Percentiles rank a stretch among this genome's conserved stretches.
Conservation (phyloP, 2,888 invertebrate genomes). For the Chironomus riparius region DNA sequence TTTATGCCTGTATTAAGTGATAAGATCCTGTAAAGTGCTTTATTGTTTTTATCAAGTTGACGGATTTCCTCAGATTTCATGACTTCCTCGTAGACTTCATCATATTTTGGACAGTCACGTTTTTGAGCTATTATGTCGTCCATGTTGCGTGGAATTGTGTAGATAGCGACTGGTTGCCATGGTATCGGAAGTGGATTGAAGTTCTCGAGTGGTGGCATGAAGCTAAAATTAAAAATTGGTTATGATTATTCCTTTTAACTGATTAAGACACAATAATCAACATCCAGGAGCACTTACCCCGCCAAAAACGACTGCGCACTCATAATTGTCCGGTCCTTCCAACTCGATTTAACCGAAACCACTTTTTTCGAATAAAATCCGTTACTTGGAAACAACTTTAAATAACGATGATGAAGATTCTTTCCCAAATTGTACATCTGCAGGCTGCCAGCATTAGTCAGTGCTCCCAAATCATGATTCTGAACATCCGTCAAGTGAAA, state of each 20-base stretch:
- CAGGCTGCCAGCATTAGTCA: slow-evolving; percentile 73
- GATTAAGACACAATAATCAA: too few species aligned
- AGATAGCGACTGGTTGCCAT: slow-evolving; percentile 87
- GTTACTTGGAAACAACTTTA: slow-evolving; percentile 52
- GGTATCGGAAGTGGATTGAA: slow-evolving; percentile 41
- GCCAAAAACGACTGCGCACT: slow-evolving; percentile 74
- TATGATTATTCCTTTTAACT: too few species aligned
- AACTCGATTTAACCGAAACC: slow-evolving; percentile 61
- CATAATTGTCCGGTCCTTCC: slow-evolving; percentile 74
- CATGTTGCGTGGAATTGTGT: slow-evolving; percentile 54
- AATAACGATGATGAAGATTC: slow-evolving; percentile 61
- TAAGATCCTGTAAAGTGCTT: slow-evolving; percentile 55
- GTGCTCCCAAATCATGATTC: slow-evolving; percentile 64
- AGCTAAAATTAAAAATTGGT: slow-evolving; percentile 28
- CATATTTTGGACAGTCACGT: slow-evolving; percentile 48
- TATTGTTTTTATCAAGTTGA: slow-evolving; percentile 46
- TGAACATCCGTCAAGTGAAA: slow-evolving; percentile 54
- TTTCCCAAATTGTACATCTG: slow-evolving; percentile 67
- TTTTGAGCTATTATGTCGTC: slow-evolving; percentile 52
- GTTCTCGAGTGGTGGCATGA: slow-evolving; percentile 43
- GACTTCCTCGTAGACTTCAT: slow-evolving; percentile 44
- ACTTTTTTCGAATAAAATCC: slow-evolving; percentile 50
- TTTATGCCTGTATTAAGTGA: slow-evolving; percentile 48
- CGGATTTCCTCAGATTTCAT: slow-evolving; percentile 44
- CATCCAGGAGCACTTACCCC: slow-evolving; percentile 40